Conservation (phyloP, 2,888 invertebrate species). For the Drosophila koepferae region DNA sequence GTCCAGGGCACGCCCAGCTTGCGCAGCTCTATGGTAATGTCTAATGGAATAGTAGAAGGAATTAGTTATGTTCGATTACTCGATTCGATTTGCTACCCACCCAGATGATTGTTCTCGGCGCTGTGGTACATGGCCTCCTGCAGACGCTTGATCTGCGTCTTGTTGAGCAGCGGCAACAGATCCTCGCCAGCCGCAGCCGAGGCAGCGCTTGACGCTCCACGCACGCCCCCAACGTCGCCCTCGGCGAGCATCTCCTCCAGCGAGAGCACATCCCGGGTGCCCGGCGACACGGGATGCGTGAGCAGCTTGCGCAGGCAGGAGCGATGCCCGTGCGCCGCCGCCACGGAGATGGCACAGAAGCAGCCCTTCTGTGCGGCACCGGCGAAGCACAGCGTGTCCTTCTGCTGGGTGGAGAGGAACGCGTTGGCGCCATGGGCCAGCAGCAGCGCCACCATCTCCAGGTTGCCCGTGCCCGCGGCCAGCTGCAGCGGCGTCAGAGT, state of each 20-base stretch:
- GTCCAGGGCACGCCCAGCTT: conserved; percentile 96
- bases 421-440: conserved; percentile 95
- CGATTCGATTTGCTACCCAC: conserved; percentile 83
- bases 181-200: conserved; percentile 76
- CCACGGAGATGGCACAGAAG: conserved; percentile 95
- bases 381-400: conserved; percentile 94
- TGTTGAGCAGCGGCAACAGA: conserved; percentile 87
- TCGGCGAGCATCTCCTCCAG: conserved; percentile 96
- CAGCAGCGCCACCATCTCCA: conserved; percentile 92
- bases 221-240: conserved; percentile 86
- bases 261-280: conserved; percentile 91
- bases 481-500: conserved; percentile 95
- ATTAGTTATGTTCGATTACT: neutral
- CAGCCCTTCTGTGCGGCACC: conserved; percentile 94
- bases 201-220: conserved; percentile 60
- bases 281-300: conserved; percentile 89
- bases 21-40: conserved; percentile 94
- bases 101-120: conserved; percentile 95
- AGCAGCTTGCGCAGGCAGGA: conserved; percentile 91
- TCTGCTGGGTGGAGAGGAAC: conserved; percentile 93
- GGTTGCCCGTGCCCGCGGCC: conserved; percentile 92
- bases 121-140: conserved; percentile 98
- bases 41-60: conserved; percentile 83
- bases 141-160: conserved; percentile 92
- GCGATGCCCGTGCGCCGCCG: conserved; percentile 94